Percentiles rank a stretch among this genome's conserved stretches.
phyloP scores from a whole-genome alignment of 2,113 vertebrate genomes.

The Rousettus leschenaultii region DNA sequence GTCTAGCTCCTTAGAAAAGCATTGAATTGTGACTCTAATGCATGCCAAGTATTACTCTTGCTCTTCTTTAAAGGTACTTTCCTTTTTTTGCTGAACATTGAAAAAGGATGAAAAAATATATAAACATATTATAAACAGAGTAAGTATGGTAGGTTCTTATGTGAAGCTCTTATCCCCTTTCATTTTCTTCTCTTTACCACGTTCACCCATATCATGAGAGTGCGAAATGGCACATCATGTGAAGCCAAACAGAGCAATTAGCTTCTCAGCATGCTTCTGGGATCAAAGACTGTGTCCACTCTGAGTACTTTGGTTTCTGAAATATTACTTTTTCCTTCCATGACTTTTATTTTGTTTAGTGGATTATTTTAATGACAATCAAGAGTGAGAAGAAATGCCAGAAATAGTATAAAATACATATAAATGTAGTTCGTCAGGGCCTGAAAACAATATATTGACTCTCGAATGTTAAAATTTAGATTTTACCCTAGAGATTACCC shows the following conservation, averaged over 20 bases:
- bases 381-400: background rate
- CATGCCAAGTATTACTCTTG: background rate
- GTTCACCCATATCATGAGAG: background rate
- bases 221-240: background rate
- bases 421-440: background rate
- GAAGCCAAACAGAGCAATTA: slow-evolving; percentile 11
- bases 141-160: background rate
- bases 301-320: background rate
- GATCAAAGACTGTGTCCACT: background rate
- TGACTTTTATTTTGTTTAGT: background rate
- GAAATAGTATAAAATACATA: background rate
- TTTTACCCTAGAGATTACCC: background rate
- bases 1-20: background rate
- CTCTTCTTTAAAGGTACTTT: background rate
- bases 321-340: background rate
- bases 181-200: background rate
- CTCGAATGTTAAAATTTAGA: background rate
- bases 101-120: background rate
- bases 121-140: background rate
- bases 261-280: background rate
- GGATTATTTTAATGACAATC: background rate
- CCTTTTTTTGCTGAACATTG: background rate
- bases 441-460: background rate
- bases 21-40: background rate
- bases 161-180: background rate